Base-by-base conservation (phyloP, 1,140 invertebrate genomes). In the Ganaspis sp. region DNA sequence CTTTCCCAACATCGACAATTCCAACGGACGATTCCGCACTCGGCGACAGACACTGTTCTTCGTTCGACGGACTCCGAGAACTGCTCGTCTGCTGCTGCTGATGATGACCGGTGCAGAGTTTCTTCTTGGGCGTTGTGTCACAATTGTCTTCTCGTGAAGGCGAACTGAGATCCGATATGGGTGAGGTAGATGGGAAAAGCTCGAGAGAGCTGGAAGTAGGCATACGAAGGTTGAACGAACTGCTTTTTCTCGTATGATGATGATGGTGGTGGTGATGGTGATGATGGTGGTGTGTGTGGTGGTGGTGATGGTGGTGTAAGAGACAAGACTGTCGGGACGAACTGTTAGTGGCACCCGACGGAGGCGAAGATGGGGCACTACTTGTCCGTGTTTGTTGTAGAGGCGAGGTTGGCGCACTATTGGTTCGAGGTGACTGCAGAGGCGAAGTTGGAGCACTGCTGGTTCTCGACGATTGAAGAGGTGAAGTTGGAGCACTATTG, bases 1-100 rank as follows among this genome's bases (percentile, higher is more conserved):
- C 88, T 15, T 88, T 88, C 72, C 94, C 93, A 17, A 94, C 95
- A 83, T 96, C 95, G 69, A 94, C 82, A 0, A 90, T 85, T 5
- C 90, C 87, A 6, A 79, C 73, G 54, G 34, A 79, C 23, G 78
- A 82, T 21, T 64, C 58, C 2, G 80, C 81, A 42, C 72, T 73
- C 45, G 78, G 79, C 8, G 72, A 76, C 17, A 74, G 69, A 58
- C 73, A 78, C 81, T 38, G 19, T 80, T 70, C 73, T 38, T 19
- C 77, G 11, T 49, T 72, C 49, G 58, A 69, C 5, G 79, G 74
- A 45, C 72, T 87, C 17, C 87, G 86, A 3, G 82, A 69, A 38
- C 38, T 77, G 1, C 54, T 17, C 1, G 70, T 17, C 1, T 83
- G 79, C 42, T 86, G 85, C 6, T 81, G 73, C 74, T 84, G 84